Evolutionary conservation across 2,113 vertebrate genomes (phyloP).

Genomic region (Gasterosteus nipponicus): DNA sequence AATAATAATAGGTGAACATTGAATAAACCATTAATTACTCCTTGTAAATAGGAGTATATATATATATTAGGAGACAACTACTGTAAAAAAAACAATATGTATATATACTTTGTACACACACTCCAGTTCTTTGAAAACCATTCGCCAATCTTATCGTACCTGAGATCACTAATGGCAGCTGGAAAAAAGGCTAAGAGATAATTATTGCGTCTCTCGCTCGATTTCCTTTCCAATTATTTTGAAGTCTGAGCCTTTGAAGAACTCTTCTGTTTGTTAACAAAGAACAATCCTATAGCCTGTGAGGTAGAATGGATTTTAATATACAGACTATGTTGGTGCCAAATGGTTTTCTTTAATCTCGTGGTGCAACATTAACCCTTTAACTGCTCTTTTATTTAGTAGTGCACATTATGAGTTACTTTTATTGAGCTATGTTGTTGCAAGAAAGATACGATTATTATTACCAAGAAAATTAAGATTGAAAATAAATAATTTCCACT

Average conservation of each 20-base stretch:
- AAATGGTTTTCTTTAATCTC: slow-evolving; percentile 49
- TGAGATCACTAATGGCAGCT: slow-evolving; percentile 60
- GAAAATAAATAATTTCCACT: no score
- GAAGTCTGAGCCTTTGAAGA: slow-evolving; percentile 68
- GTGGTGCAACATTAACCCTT: no score
- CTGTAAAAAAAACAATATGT: not conserved
- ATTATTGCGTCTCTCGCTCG: slow-evolving; percentile 57
- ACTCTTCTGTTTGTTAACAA: slow-evolving; percentile 72
- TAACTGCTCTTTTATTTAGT: no score
- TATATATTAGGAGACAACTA: not conserved
- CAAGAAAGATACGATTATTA: no score
- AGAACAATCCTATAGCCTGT: slow-evolving; percentile 59
- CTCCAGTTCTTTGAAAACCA: slow-evolving; percentile 39
- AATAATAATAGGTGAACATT: no score
- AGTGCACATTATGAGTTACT: no score
- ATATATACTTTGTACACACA: slow-evolving; percentile 6
- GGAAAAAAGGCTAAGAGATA: slow-evolving; percentile 48
- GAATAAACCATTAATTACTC: not conserved
- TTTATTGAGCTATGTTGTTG: no score
- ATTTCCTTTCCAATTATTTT: slow-evolving; percentile 75
- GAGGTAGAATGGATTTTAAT: slow-evolving; percentile 65
- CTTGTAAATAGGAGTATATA: not conserved
- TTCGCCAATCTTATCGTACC: slow-evolving; percentile 52
- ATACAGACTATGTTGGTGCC: slow-evolving; percentile 40
- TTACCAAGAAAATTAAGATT: no score